Percentiles rank a stretch among this genome's conserved stretches.
Evolutionary conservation across 2,113 vertebrate genomes (phyloP).

Genomic region (Daboia siamensis): DNA sequence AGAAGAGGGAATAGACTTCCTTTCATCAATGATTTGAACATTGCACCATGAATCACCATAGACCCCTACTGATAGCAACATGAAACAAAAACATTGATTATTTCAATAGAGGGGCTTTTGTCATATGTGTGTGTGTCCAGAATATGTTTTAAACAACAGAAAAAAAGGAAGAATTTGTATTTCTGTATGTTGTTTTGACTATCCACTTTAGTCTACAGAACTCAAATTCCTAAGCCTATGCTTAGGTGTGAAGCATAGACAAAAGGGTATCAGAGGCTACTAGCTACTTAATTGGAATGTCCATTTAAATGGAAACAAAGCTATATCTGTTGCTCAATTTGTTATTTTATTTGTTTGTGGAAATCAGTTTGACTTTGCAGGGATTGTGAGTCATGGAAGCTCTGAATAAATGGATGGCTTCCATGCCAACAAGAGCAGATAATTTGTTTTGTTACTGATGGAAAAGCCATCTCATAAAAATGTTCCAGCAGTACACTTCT

Average conservation of each 20-base stretch:
- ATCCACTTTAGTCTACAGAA: neutral
- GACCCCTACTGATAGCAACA: neutral
- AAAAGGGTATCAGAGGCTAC: neutral
- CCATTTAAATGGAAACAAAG: neutral
- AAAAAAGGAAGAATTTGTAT: neutral
- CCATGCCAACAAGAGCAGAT: neutral
- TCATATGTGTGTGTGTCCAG: neutral
- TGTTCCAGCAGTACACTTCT: neutral
- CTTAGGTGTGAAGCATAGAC: neutral
- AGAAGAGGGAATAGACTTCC: neutral
- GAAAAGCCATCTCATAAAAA: constrained; percentile 1
- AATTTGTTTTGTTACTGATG: neutral
- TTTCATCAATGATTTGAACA: neutral
- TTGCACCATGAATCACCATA: neutral
- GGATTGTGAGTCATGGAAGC: neutral
- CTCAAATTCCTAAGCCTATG: neutral
- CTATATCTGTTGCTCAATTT: neutral
- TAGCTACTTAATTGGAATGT: neutral
- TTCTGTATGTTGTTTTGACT: neutral
- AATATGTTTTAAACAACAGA: neutral
- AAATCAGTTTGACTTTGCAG: neutral
- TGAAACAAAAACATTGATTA: neutral
- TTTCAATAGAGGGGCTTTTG: neutral
- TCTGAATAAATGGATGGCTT: neutral
- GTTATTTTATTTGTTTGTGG: neutral